These are phyloP conservation scores for Pterophyllum scalare DNA, from an alignment of 2,113 vertebrate genomes.

Conservation along the genomic window DNA sequence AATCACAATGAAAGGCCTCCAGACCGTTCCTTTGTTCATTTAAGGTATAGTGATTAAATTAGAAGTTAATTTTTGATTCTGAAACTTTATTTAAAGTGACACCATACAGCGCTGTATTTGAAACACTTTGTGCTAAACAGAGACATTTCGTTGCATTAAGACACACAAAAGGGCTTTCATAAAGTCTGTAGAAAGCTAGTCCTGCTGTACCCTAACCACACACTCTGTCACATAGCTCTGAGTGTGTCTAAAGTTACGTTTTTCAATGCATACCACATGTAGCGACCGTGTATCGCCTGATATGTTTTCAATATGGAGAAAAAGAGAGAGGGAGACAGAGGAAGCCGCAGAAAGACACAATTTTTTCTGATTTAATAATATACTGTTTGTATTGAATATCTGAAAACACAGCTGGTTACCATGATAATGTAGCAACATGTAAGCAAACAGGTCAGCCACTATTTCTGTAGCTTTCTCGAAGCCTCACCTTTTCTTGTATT, in stretches of 20 bases:
- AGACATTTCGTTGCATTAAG: conserved; percentile 58
- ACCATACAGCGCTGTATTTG: conserved; percentile 46
- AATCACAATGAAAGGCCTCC: conserved; percentile 33
- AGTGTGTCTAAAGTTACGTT: conserved; percentile 61
- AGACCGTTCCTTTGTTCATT: not conserved
- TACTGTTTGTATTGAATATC: conserved; percentile 43
- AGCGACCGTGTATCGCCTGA: conserved; percentile 56
- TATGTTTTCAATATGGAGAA: conserved; percentile 70
- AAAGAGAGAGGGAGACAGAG: conserved; percentile 20
- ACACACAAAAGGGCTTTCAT: conserved; percentile 73
- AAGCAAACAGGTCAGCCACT: not conserved
- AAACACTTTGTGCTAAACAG: conserved; percentile 51
- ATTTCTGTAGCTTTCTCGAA: conserved; percentile 7
- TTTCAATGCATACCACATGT: conserved; percentile 75
- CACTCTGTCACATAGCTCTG: conserved; percentile 60
- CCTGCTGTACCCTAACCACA: conserved; percentile 61
- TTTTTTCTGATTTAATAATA: conserved; percentile 46
- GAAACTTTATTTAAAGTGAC: conserved; percentile 56
- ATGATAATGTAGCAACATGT: conserved; percentile 15
- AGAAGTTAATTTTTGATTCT: conserved; percentile 37
- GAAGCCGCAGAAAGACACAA: conserved; percentile 7
- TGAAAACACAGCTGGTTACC: conserved; percentile 50
- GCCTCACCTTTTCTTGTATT: conserved; percentile 42
- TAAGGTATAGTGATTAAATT: conserved; percentile 51
- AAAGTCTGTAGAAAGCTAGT: conserved; percentile 56